Conservation (phyloP, 2,888 invertebrate species). For the Schizaphis graminum region DNA sequence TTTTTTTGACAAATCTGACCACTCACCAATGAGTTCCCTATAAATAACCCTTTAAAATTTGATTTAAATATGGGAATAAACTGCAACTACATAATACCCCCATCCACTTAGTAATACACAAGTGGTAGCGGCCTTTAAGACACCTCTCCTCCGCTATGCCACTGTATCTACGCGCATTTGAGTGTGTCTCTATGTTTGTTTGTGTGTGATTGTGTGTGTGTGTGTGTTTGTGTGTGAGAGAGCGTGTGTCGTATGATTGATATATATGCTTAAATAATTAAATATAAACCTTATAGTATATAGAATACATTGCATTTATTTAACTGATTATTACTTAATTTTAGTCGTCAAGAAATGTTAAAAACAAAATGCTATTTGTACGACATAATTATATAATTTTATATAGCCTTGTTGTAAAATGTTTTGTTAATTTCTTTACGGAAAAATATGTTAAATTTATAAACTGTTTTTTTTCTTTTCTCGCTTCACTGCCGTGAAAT, state of each 20-base stretch:
- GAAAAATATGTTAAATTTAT: conserved; percentile 37
- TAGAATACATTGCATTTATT: conserved; percentile 40
- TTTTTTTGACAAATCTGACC: background rate
- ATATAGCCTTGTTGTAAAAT: conserved; percentile 48
- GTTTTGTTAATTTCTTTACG: conserved; percentile 46
- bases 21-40: background rate
- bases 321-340: conserved; percentile 24
- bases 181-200: background rate
- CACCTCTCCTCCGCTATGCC: background rate
- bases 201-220: background rate
- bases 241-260: background rate
- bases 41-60: background rate
- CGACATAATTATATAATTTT: conserved; percentile 27
- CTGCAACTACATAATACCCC: background rate
- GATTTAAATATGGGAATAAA: background rate
- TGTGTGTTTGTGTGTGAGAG: background rate
- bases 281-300: conserved; percentile 11
- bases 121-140: background rate
- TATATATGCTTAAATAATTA: conserved; percentile 17
- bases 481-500: conserved; percentile 12
- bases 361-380: background rate
- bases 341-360: conserved; percentile 16
- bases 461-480: conserved; percentile 32
- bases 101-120: background rate
- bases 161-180: background rate